These are phyloP conservation scores for Eumeta japonica DNA, from an alignment of 1,140 invertebrate genomes.

Conservation along the genomic window DNA sequence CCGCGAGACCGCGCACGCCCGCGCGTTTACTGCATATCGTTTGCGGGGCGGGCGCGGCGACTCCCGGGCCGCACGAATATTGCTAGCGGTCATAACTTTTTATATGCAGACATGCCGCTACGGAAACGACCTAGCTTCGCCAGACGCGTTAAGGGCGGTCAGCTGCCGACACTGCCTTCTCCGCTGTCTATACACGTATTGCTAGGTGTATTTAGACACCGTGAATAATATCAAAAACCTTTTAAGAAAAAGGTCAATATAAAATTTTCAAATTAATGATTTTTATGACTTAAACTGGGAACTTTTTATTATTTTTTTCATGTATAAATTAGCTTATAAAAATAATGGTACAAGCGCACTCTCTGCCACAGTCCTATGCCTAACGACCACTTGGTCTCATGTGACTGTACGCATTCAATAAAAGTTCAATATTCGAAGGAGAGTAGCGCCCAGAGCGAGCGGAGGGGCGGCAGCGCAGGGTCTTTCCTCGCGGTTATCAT, in stretches of 20 bases:
- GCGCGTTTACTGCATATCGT: slow-evolving; percentile 54
- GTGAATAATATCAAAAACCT: slow-evolving; percentile 4
- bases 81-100: slow-evolving; percentile 54
- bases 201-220: slow-evolving; percentile 1
- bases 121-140: slow-evolving; percentile 38
- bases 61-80: slow-evolving; percentile 52
- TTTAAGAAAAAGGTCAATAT: too few relatives aligned
- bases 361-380: too few relatives aligned
- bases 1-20: slow-evolving; percentile 48
- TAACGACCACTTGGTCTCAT: too few relatives aligned
- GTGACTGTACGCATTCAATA: too few relatives aligned
- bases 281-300: too few relatives aligned
- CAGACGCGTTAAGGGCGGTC: slow-evolving; percentile 23
- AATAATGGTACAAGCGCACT: too few relatives aligned
- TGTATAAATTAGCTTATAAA: too few relatives aligned
- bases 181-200: slow-evolving; percentile 19
- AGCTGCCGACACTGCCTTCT: slow-evolving; percentile 15
- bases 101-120: slow-evolving; percentile 56
- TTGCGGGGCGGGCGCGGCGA: slow-evolving; percentile 30
- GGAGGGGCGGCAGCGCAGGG: too few relatives aligned
- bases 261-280: too few relatives aligned
- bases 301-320: too few relatives aligned
- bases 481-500: slow-evolving; percentile 54
- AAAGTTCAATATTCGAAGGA: too few relatives aligned
- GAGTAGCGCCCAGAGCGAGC: too few relatives aligned